Conservation (phyloP, 2,113 vertebrate genomes). For the Lamprologus callipterus region DNA sequence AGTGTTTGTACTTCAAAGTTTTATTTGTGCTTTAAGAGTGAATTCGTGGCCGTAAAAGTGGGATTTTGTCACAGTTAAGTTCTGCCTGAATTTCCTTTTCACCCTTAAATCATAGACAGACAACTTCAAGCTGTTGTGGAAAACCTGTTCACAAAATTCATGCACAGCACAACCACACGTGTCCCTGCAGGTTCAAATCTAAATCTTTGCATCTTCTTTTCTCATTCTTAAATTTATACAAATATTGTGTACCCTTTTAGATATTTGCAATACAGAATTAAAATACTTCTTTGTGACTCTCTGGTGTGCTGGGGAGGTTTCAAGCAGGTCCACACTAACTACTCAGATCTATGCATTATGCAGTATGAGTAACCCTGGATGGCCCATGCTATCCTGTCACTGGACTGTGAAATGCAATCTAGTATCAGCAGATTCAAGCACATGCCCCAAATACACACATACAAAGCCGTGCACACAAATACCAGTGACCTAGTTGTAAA, state of each 20-base stretch:
- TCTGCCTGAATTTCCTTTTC: neutral
- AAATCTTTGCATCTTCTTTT: neutral
- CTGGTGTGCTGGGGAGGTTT: neutral
- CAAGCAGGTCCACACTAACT: neutral
- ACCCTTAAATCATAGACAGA: neutral
- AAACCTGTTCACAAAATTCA: neutral
- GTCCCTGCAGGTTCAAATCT: neutral
- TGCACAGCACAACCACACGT: neutral
- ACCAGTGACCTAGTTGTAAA: slow-evolving; percentile 16
- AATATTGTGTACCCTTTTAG: neutral
- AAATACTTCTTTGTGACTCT: neutral
- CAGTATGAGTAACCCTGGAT: slow-evolving; percentile 49
- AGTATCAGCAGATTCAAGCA: neutral
- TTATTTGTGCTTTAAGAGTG: neutral
- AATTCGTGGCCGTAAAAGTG: neutral
- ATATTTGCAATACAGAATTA: neutral
- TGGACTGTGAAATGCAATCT: slow-evolving; percentile 49
- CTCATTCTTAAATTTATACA: neutral
- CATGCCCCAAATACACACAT: neutral
- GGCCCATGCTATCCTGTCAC: slow-evolving; percentile 11
- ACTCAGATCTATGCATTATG: slow-evolving; percentile 54
- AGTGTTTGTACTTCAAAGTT: neutral
- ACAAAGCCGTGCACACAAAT: neutral
- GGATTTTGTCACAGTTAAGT: neutral
- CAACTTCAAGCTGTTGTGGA: neutral